Evolutionary conservation across 2,888 invertebrate genomes (phyloP).

Genomic region (Hedya salicella): DNA sequence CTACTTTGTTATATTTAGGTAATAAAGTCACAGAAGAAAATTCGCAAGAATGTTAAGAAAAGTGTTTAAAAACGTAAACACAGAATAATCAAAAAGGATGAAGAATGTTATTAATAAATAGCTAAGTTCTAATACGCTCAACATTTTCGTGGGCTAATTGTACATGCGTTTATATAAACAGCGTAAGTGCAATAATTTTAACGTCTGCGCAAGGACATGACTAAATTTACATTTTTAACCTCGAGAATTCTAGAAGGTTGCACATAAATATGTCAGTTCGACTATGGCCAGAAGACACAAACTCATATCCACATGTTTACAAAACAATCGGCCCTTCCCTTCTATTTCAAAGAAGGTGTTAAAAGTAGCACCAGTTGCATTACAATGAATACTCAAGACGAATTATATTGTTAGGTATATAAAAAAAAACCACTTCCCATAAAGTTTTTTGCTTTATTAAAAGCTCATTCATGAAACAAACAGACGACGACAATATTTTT

Average conservation of each 20-base stretch:
- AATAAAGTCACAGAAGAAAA: too few species aligned
- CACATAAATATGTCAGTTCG: background rate
- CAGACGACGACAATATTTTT: too few species aligned
- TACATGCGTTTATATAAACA: background rate
- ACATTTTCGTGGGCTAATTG: background rate
- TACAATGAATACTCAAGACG: background rate
- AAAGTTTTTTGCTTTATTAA: too few species aligned
- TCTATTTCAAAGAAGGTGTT: conserved; percentile 2
- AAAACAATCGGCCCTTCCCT: conserved; percentile 1
- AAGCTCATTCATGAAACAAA: too few species aligned
- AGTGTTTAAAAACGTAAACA: too few species aligned
- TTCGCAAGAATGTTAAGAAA: too few species aligned
- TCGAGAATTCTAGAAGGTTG: conserved; percentile 7
- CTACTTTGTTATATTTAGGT: too few species aligned
- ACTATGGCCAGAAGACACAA: background rate
- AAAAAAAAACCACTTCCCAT: too few species aligned
- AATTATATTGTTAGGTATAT: too few species aligned
- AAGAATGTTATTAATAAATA: too few species aligned
- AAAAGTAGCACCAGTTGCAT: background rate
- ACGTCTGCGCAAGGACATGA: background rate
- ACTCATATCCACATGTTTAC: background rate
- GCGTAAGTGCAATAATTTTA: background rate
- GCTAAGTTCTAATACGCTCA: too few species aligned
- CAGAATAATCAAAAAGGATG: too few species aligned
- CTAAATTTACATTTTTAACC: conserved; percentile 6